These are phyloP conservation scores for Lysandra bellargus DNA, from an alignment of 2,888 invertebrate species.

Conservation along the genomic window DNA sequence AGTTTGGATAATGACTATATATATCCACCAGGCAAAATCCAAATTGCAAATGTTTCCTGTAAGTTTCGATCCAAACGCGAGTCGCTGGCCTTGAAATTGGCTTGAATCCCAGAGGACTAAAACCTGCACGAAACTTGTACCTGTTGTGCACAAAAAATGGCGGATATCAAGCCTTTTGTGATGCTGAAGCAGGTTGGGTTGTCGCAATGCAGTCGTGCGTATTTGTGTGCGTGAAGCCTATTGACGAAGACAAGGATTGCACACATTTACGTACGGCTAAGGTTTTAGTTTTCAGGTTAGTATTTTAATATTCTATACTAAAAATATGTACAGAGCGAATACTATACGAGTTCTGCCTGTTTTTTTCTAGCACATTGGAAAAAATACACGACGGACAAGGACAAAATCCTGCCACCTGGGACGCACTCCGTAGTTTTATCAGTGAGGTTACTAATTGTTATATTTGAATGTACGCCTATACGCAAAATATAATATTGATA, in stretches of 20 bases:
- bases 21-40: neutral
- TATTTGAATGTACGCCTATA: no score
- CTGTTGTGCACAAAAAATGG: slow-evolving; percentile 10
- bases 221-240: slow-evolving; percentile 13
- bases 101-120: neutral
- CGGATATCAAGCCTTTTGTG: slow-evolving; percentile 11
- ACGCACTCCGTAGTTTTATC: no score
- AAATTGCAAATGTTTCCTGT: neutral
- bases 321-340: neutral
- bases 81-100: slow-evolving; percentile 5
- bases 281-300: neutral
- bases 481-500: no score
- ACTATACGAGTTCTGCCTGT: no score
- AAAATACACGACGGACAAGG: no score
- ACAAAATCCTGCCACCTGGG: no score
- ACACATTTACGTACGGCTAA: neutral
- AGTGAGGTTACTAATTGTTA: no score
- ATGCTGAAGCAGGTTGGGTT: neutral
- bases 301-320: neutral
- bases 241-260: neutral
- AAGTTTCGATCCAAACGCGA: neutral
- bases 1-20: neutral
- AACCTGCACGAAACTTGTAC: slow-evolving; percentile 2
- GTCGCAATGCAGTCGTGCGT: slow-evolving; percentile 18
- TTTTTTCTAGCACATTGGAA: no score